These are phyloP conservation scores for Pontoporia blainvillei DNA, from an alignment of 2,113 vertebrate species.

Conservation along the genomic window DNA sequence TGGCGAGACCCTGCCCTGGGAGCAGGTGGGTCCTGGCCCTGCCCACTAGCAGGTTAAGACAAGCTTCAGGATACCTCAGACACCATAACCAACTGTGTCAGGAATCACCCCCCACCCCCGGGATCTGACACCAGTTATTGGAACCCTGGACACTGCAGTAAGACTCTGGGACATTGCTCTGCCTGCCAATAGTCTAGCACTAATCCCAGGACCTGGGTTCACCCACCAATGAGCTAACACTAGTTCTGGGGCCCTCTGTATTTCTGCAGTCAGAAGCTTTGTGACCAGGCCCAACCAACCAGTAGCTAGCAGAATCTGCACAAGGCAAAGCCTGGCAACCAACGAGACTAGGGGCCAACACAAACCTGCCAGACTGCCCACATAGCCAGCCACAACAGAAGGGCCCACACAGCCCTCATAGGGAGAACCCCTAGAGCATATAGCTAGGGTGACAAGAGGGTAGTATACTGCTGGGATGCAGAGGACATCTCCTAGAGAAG, in stretches of 20 bases:
- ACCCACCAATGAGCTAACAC: background rate
- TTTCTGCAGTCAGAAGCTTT: background rate
- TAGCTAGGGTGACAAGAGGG: background rate
- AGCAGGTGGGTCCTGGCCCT: background rate
- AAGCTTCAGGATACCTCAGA: background rate
- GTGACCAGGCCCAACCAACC: background rate
- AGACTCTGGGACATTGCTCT: background rate
- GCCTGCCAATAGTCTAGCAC: background rate
- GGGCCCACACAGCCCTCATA: accelerated
- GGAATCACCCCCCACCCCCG: accelerated
- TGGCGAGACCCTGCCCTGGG: background rate
- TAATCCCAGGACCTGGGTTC: background rate
- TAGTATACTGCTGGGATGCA: background rate
- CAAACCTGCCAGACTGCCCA: background rate
- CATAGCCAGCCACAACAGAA: background rate
- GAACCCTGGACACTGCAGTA: background rate
- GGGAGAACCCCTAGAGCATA: background rate
- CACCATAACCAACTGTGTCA: background rate
- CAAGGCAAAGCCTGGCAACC: background rate
- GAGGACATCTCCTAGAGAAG: background rate
- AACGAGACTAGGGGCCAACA: background rate
- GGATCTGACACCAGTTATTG: background rate
- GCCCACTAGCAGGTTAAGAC: background rate
- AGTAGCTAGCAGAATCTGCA: background rate
- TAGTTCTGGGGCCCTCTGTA: background rate